These are phyloP conservation scores for Lasiurus borealis DNA, from an alignment of 2,113 vertebrate genomes.

Conservation along the genomic window DNA sequence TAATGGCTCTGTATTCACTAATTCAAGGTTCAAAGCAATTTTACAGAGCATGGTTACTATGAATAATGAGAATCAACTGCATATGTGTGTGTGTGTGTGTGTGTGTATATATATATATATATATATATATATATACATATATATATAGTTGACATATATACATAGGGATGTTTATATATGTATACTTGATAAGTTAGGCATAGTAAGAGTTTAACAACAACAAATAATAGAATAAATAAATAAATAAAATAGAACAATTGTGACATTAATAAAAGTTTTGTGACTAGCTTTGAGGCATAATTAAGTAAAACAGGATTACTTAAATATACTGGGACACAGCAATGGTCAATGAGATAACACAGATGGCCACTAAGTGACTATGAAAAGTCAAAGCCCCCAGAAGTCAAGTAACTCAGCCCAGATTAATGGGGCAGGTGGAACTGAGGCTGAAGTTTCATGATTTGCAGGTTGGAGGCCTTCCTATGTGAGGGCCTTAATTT, in stretches of 20 bases:
- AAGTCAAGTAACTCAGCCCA: neutral
- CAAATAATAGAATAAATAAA: neutral
- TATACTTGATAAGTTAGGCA: neutral
- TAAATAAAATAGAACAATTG: neutral
- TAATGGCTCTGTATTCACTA: neutral
- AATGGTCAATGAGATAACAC: neutral
- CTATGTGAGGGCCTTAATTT: neutral
- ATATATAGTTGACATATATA: too few species aligned
- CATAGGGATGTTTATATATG: neutral
- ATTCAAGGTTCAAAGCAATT: neutral
- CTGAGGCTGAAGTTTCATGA: neutral
- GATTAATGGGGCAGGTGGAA: neutral
- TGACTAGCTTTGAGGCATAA: neutral
- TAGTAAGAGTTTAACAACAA: neutral
- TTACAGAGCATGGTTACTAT: neutral
- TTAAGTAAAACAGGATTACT: neutral
- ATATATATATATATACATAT: too few species aligned
- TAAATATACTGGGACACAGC: neutral
- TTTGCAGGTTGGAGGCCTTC: neutral
- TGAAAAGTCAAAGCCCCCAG: neutral
- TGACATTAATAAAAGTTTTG: neutral
- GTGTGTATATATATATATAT: too few species aligned
- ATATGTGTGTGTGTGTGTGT: too few species aligned
- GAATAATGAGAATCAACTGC: neutral
- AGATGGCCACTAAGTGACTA: neutral